phyloP scores from a whole-genome alignment of 2,888 invertebrate genomes.

The Polydrusus tereticollis region DNA sequence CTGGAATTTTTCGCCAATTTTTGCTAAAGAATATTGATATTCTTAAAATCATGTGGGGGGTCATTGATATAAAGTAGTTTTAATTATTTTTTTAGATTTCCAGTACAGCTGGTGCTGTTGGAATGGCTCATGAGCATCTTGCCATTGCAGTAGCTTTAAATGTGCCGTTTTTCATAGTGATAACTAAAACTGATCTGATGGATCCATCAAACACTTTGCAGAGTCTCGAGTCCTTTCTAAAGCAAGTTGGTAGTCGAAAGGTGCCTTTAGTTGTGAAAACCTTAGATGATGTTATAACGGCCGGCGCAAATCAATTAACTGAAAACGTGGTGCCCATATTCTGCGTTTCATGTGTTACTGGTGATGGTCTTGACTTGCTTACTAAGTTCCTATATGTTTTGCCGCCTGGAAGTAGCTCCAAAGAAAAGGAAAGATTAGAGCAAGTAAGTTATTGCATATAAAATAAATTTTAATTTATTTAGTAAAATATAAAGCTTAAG shows the following conservation, averaged over 20 bases:
- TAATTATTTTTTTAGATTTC: conserved; percentile 73
- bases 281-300: conserved; percentile 82
- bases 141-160: conserved; percentile 84
- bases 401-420: conserved; percentile 74
- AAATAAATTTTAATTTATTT: too few species aligned
- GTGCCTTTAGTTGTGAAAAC: conserved; percentile 76
- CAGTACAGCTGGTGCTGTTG: conserved; percentile 82
- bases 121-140: conserved; percentile 92
- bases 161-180: conserved; percentile 92
- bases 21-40: too few species aligned
- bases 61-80: neutral
- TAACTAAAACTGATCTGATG: conserved; percentile 95
- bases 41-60: neutral
- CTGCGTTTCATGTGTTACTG: conserved; percentile 91
- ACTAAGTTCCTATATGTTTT: conserved; percentile 90
- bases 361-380: conserved; percentile 85
- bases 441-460: conserved; percentile 67
- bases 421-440: conserved; percentile 79
- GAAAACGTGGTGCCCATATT: conserved; percentile 83
- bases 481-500: too few species aligned
- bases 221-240: conserved; percentile 74
- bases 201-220: conserved; percentile 70
- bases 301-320: conserved; percentile 76
- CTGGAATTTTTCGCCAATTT: too few species aligned
- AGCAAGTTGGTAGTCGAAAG: conserved; percentile 75